A percentile compares a stretch with the other conserved stretches of the same genome.
Conservation (phyloP, 2,797 vertebrate genomes). For the Enteromius radiatus region DNA sequence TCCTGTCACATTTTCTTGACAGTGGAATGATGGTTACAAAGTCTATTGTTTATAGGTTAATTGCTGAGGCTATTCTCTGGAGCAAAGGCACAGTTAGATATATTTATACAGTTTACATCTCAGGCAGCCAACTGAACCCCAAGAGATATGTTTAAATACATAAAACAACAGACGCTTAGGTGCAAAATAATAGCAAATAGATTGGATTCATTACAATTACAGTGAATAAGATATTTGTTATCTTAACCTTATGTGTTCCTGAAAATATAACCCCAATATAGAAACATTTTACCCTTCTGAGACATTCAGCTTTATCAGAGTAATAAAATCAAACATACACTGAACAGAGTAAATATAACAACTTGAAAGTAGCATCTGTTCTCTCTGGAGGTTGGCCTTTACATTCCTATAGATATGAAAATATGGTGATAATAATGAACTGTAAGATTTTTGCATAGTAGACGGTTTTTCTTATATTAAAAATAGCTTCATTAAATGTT, state of each 20-base stretch:
- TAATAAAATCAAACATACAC: constrained; percentile 37
- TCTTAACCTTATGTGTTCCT: constrained; percentile 1
- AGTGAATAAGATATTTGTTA: constrained; percentile 31
- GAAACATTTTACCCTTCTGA: constrained; percentile 18
- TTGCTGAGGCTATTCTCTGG: not conserved
- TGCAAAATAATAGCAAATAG: constrained; percentile 3
- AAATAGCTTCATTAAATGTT: not conserved
- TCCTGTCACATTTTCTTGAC: not conserved
- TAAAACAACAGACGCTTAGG: not conserved
- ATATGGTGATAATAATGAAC: constrained; percentile 7
- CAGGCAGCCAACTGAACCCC: not conserved
- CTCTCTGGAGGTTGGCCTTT: not conserved
- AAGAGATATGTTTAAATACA: not conserved
- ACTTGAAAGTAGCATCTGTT: not conserved
- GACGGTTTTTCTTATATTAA: not conserved
- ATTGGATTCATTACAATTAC: constrained; percentile 4
- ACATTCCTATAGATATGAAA: constrained; percentile 1
- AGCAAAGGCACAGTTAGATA: not conserved
- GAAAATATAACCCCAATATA: constrained; percentile 11
- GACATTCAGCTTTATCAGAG: constrained; percentile 1
- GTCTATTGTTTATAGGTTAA: not conserved
- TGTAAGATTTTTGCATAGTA: not conserved
- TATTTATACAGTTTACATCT: not conserved
- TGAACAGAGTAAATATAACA: constrained; percentile 8
- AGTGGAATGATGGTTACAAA: not conserved